Base-by-base conservation (phyloP, 2,113 vertebrate genomes). In the Caranx melampygus region DNA sequence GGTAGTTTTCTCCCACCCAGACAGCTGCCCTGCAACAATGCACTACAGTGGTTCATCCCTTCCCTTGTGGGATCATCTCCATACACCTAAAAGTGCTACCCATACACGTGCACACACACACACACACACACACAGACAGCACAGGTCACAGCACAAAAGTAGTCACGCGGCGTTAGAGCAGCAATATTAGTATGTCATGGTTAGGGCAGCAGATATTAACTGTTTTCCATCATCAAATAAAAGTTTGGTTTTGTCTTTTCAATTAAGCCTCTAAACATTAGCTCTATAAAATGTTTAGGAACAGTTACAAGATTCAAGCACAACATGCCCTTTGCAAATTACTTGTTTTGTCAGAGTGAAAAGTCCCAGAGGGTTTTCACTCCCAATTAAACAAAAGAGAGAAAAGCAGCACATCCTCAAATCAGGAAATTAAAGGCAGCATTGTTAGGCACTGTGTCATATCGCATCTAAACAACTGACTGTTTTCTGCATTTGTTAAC, bases 21-120 rank as follows among this genome's bases (percentile, higher is more conserved):
- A 79, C 51, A 83, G 67, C 51, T 69, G 35, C 47, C 66, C 52
- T 75, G 70, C 34, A 72, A 81, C 70, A 59, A 64, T 71, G 54
- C 52, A 66, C 54, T 58, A 66, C 75, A 66, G 75, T 54, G 65
- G 35, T 63, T 70, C 61, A 49, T 63, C 34, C n/a, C 64, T 37
- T 54, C 31, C 65, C 16, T 61, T 37, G 13, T 51, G 16, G 18
- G 67, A 72, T 77, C 78, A 55, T 45, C 75, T 44, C 15, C 20
- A 37, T n/a, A 21, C 47, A 72, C 51, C 16, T 11, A 5, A 44
- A 31, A 42, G 10, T 58, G 63, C 54, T 33, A 40, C 57, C 26
- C 5, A 42, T 5, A 49, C 10, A 20, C 9, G 44, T 18, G 44
- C 12, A 7, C 26, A 37, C 8, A 5, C 34, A 18, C 49, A 18